Percentiles rank a stretch among this genome's conserved stretches.
Conservation (phyloP, 2,888 invertebrate genomes). For the Tanytarsus gracilentus region DNA sequence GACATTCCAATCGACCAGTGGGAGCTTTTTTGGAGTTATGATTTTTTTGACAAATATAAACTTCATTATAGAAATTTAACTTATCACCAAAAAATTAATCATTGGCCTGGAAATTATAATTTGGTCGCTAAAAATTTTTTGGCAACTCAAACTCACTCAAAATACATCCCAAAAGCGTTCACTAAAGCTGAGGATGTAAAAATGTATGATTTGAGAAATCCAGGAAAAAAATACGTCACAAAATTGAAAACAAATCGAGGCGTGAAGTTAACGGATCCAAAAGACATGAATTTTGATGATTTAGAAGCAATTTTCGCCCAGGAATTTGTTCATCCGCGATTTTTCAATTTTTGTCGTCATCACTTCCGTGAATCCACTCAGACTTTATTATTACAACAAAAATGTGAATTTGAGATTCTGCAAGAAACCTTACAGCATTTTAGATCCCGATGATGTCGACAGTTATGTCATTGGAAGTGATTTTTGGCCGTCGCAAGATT, state of each 20-base stretch:
- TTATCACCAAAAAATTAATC: conserved; percentile 13
- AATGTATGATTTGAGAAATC: background rate
- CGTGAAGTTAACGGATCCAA: background rate
- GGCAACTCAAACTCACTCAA: background rate
- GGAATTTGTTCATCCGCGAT: background rate
- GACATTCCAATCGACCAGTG: background rate
- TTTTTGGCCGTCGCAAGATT: background rate
- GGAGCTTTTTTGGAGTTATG: background rate
- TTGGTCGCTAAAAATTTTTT: background rate
- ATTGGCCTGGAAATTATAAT: background rate
- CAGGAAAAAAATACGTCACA: conserved; percentile 1
- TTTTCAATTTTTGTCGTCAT: conserved; percentile 2
- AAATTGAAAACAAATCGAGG: conserved; percentile 8
- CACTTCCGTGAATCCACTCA: background rate
- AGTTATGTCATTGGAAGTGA: conserved; percentile 4
- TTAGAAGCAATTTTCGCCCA: background rate
- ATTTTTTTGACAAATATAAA: background rate
- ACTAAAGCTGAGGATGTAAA: background rate
- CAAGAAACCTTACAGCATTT: background rate
- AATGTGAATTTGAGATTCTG: conserved; percentile 1
- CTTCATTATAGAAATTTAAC: background rate
- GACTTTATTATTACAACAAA: background rate
- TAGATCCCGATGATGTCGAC: background rate
- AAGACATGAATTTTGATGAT: conserved; percentile 1
- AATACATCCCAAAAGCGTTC: conserved; percentile 2